Conservation (phyloP, 2,797 vertebrate species). For the Clarias fuscus region DNA sequence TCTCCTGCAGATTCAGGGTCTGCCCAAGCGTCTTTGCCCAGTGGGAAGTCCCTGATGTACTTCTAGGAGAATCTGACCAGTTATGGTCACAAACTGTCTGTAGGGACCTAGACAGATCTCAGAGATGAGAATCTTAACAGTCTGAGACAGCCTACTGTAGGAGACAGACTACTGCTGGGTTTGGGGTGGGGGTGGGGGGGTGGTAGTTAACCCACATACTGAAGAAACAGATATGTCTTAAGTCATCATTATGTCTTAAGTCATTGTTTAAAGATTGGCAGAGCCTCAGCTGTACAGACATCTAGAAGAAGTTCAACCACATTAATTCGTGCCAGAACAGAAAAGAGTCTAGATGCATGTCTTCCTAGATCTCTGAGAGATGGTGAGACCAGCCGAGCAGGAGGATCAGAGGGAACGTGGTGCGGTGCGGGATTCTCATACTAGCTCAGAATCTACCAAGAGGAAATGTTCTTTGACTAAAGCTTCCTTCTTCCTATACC, state of each 20-base stretch:
- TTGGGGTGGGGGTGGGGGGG: too few relatives aligned
- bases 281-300: too few relatives aligned
- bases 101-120: not conserved
- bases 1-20: not conserved
- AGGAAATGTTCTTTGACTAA: not conserved
- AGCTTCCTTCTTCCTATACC: not conserved
- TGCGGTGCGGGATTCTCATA: not conserved
- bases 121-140: not conserved
- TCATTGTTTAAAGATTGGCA: too few relatives aligned
- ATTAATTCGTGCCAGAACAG: too few relatives aligned
- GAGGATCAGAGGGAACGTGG: too few relatives aligned
- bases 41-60: not conserved
- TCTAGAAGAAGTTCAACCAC: too few relatives aligned
- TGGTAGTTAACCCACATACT: too few relatives aligned
- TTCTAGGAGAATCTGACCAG: not conserved
- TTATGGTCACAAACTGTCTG: not conserved
- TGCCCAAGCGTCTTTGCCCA: not conserved
- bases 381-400: too few relatives aligned
- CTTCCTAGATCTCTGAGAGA: too few relatives aligned
- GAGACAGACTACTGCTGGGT: not conserved
- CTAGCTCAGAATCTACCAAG: not conserved
- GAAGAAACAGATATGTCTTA: too few relatives aligned
- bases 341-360: too few relatives aligned
- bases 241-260: too few relatives aligned
- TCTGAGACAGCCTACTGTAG: not conserved